Base-by-base conservation (phyloP, 2,113 vertebrate species). In the Prionailurus viverrinus region DNA sequence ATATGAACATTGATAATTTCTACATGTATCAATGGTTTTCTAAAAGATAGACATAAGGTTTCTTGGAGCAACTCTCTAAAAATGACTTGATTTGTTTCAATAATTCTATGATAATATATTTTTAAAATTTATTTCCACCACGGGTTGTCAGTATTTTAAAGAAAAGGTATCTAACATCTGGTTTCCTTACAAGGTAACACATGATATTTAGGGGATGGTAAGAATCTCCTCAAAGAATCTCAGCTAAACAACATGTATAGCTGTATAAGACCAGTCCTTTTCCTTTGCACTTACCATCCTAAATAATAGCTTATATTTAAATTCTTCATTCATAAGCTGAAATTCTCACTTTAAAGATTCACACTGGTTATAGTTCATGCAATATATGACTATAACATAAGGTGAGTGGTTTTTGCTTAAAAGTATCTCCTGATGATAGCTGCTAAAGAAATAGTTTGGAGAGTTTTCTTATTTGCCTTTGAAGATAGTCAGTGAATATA, bases 71-170 rank as follows among this genome's bases (percentile, higher is more conserved):
- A 76, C 41, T 84, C 36, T 14, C 16, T 80, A 41, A 89, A 76
- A 97, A 96, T 55, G 33, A 89, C 41, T 68, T 58, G 80, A 76
- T 68, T 90, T 81, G 74, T 82, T 79, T 81, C 68, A 71, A 66
- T 61, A 76, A 66, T 23, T 19, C 5, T 36, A 61, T 82, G 14
- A 21, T 89, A 58, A 89, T 51, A 27, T 86, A 53, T 89, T 74
- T 96, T 89, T 16, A 68, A 91, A 79, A 41, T 61, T 55, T 89
- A 51, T 63, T 48, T 93, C 53, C 48, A 74, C 18, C 48, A 36
- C 81, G 31, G 25, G 51, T 41, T 95, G 23, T 53, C 23, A 86
- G 9, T 85, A 80, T 69, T 61, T 94, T 82, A 86, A 74, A 18
- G 31, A 96, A n/a, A 76, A 36, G 21, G 21, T 92, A 29, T n/a